Evolutionary conservation across 2,797 vertebrate species (phyloP).

Genomic region (Danio aesculapii): DNA sequence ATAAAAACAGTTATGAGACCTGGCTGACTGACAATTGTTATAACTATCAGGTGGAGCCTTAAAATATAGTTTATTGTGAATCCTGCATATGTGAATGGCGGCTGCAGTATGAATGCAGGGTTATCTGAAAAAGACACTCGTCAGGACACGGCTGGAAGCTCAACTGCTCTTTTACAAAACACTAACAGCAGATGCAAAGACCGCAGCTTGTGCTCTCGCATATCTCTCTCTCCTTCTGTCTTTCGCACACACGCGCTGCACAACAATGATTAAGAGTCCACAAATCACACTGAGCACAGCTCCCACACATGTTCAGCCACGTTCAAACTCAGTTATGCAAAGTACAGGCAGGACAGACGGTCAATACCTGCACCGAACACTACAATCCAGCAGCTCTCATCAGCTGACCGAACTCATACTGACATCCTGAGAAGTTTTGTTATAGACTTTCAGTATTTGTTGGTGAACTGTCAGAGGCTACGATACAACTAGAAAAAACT

Average conservation of each 20-base stretch:
- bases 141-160: conserved; percentile 69
- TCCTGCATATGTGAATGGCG: not conserved
- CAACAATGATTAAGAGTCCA: conserved; percentile 21
- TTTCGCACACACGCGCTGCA: not conserved
- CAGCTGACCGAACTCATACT: not conserved
- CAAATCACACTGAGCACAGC: not conserved
- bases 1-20: too few relatives aligned
- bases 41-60: not conserved
- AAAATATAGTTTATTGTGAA: not conserved
- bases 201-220: conserved; percentile 3
- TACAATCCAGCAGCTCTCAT: not conserved
- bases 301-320: conserved; percentile 21
- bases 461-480: not conserved
- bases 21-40: too few relatives aligned
- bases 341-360: not conserved
- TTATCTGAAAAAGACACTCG: conserved; percentile 70
- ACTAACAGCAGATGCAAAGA: not conserved
- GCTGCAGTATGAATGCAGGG: conserved; percentile 54
- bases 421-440: not conserved
- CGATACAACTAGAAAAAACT: not conserved
- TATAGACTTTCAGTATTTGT: conserved; percentile 13
- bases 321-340: conserved; percentile 13
- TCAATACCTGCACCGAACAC: not conserved
- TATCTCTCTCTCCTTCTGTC: conserved; percentile 12
- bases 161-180: conserved; percentile 58